Percentiles rank a stretch among this genome's conserved stretches.
Conservation (phyloP, 2,888 invertebrate species). For the Eueremaeus valkanovi region DNA sequence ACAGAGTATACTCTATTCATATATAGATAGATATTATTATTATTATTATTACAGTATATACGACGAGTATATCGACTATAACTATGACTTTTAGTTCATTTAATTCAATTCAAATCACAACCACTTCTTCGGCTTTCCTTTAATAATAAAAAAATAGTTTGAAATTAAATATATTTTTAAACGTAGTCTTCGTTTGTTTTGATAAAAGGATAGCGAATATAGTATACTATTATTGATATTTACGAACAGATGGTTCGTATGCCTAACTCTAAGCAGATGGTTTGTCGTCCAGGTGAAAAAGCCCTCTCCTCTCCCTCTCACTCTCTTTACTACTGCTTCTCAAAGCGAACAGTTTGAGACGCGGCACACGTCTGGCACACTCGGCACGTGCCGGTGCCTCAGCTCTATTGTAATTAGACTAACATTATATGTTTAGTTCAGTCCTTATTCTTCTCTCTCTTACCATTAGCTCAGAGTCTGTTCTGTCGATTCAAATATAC, state of each 20-base stretch:
- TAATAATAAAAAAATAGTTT: neutral
- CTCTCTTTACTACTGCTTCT: neutral
- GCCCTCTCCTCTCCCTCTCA: neutral
- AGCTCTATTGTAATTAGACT: slow-evolving; percentile 24
- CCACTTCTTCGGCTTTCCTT: neutral
- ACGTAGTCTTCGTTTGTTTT: slow-evolving; percentile 2
- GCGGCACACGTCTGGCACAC: slow-evolving; percentile 27
- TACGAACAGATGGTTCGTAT: slow-evolving; percentile 34
- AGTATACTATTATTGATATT: slow-evolving; percentile 30
- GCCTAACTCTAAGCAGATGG: slow-evolving; percentile 34
- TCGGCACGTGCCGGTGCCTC: slow-evolving; percentile 27
- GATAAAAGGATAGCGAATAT: neutral
- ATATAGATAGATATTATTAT: too few relatives aligned
- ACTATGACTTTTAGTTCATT: neutral
- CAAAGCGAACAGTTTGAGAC: neutral
- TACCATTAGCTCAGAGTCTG: neutral
- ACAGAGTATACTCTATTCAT: too few relatives aligned
- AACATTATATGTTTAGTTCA: neutral
- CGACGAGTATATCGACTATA: too few relatives aligned
- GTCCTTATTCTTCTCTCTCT: neutral
- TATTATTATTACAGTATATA: too few relatives aligned
- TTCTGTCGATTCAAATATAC: neutral
- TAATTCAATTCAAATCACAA: neutral
- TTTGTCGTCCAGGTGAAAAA: slow-evolving; percentile 18
- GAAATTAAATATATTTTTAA: neutral